Evolutionary conservation across 2,113 vertebrate species (phyloP).

Genomic region (Dromiciops gliroides): DNA sequence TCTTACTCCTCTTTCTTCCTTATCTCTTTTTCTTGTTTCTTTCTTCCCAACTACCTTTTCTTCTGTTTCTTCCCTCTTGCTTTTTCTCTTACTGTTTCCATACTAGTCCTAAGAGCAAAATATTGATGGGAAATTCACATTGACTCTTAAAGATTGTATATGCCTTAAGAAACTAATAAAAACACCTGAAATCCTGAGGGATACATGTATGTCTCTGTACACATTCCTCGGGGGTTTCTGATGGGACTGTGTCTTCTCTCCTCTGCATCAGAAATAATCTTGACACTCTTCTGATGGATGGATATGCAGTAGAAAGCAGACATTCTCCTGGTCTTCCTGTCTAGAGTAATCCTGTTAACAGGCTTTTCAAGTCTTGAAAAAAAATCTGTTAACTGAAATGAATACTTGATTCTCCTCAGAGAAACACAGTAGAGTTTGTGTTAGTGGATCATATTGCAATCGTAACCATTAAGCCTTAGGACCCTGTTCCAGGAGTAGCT

Average conservation of each 20-base stretch:
- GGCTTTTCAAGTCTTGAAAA: background rate
- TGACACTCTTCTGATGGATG: conserved; percentile 34
- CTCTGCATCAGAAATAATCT: conserved; percentile 22
- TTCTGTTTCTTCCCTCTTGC: background rate
- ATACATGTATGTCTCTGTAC: background rate
- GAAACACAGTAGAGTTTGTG: background rate
- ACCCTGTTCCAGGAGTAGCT: background rate
- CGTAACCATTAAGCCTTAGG: background rate
- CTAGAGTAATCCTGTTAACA: background rate
- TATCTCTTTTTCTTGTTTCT: background rate
- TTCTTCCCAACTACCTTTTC: background rate
- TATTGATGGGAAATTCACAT: conserved; percentile 12
- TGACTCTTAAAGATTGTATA: background rate
- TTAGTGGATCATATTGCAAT: background rate
- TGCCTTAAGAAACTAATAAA: conserved; percentile 17
- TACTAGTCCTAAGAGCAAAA: conserved; percentile 7
- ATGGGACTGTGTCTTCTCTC: background rate
- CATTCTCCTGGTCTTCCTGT: background rate
- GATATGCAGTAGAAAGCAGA: conserved; percentile 2
- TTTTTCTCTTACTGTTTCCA: background rate
- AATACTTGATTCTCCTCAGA: background rate
- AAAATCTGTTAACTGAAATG: background rate
- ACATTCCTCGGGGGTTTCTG: background rate
- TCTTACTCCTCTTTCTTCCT: background rate
- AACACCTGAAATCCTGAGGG: background rate